Base-by-base conservation (phyloP, 2,113 vertebrate species). In the Oryzias javanicus region DNA sequence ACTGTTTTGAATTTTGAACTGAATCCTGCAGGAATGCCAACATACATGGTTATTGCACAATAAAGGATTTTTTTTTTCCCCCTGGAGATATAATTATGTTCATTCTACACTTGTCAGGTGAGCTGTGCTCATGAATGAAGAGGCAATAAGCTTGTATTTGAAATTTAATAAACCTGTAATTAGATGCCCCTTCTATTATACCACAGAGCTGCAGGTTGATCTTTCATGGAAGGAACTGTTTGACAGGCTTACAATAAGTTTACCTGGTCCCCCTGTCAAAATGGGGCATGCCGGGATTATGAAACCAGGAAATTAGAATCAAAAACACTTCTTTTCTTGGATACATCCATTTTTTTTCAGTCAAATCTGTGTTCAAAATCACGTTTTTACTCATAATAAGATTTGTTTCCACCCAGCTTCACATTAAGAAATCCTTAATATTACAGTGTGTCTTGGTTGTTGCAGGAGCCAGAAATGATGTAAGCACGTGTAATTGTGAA, bases 81-180 rank as follows among this genome's bases (percentile, higher is more conserved):
- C 78, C 78, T 47, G 40, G 25, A 73, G 74, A 72, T 78, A 72
- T 83, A 83, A 84, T 85, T 76, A 70, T 64, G 64, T 70, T 81
- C 53, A 67, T 83, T 78, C 66, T 45, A 60, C 60, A 64, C 73
- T 75, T 72, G 73, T 77, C 69, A 71, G 20, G 65, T 41, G 41
- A 3, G 8, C 60, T 53, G 50, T 67, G 41, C 62, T 70, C 58
- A 78, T 83, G 80, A 78, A 57, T 76, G 46, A 79, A 60, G 58
- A 76, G 74, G 63, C 70, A 65, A 70, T 77, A 70, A 70, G 55
- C 44, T 69, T 60, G 52, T 42, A 67, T 82, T 88, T 82, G 65
- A 78, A 78, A 74, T 85, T 82, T 82, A 78, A 87, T 84, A 65
- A 81, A 64, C 55, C n/a, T 60, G 16, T 72, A 75, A 80, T 82